These are phyloP conservation scores for Acipenser oxyrinchus DNA, from an alignment of 2,797 vertebrate species.

Conservation along the genomic window DNA sequence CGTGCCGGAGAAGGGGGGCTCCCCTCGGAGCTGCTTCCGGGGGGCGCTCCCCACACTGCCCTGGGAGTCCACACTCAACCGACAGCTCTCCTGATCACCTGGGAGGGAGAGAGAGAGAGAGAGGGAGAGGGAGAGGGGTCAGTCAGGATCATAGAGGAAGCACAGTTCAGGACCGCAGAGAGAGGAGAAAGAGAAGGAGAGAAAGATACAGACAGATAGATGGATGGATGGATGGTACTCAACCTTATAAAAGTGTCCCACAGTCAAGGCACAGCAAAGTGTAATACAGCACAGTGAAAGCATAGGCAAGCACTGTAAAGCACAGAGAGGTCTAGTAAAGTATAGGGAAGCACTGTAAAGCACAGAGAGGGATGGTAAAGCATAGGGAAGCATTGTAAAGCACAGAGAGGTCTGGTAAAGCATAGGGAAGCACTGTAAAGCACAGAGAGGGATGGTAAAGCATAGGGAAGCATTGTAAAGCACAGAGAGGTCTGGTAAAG, in stretches of 20 bases:
- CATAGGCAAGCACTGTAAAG: not conserved
- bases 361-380: not conserved
- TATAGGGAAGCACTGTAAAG: not conserved
- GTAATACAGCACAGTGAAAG: conserved; percentile 1
- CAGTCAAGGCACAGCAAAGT: no score
- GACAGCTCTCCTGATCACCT: conserved; percentile 85
- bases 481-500: no score
- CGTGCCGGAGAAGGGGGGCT: conserved; percentile 61
- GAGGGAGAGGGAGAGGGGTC: not conserved
- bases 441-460: conserved; percentile 3
- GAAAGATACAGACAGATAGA: not conserved
- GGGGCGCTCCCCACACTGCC: conserved; percentile 55
- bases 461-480: no score
- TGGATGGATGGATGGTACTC: no score
- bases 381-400: not conserved
- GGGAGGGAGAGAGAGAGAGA: not conserved
- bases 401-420: not conserved
- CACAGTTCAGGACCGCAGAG: not conserved
- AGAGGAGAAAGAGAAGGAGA: not conserved
- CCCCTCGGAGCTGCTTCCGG: conserved; percentile 73
- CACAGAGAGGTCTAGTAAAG: not conserved
- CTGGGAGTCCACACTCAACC: conserved; percentile 79
- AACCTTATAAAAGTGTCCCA: no score
- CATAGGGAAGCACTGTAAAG: not conserved
- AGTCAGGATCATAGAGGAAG: not conserved